Conservation (phyloP, 2,888 invertebrate genomes). For the Cylindroiulus punctatus region DNA sequence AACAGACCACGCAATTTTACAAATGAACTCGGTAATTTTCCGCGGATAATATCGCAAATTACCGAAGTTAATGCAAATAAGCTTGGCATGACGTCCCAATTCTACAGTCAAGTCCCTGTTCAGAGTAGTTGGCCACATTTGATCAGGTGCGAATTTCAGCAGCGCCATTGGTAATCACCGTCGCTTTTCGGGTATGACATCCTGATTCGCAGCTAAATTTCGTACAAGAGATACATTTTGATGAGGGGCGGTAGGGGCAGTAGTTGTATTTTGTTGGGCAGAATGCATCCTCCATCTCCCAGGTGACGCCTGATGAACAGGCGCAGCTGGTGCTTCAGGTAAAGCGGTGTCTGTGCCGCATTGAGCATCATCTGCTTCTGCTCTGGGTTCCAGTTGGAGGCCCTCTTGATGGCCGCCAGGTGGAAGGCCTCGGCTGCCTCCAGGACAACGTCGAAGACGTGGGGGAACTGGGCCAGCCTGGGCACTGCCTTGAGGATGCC, state of each 20-base stretch:
- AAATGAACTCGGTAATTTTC: too few relatives aligned
- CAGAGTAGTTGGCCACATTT: too few relatives aligned
- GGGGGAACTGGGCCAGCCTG: conserved; percentile 70
- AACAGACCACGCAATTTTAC: too few relatives aligned
- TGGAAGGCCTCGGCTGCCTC: conserved; percentile 83
- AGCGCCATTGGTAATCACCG: background rate
- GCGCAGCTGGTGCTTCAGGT: conserved; percentile 75
- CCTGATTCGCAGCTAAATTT: conserved; percentile 66
- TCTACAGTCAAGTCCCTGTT: too few relatives aligned
- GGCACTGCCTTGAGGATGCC: conserved; percentile 83
- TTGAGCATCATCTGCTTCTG: conserved; percentile 76
- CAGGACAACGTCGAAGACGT: conserved; percentile 73
- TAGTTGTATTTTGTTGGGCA: conserved; percentile 71
- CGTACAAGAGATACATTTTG: conserved; percentile 76
- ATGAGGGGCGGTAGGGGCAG: conserved; percentile 75
- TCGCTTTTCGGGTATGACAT: background rate
- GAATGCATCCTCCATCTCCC: conserved; percentile 66
- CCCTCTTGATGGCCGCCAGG: conserved; percentile 80
- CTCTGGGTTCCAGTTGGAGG: conserved; percentile 73
- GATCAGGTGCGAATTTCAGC: background rate
- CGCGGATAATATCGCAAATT: too few relatives aligned
- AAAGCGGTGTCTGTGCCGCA: conserved; percentile 75
- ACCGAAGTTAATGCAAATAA: too few relatives aligned
- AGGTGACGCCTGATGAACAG: conserved; percentile 72
- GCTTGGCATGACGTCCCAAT: too few relatives aligned